phyloP scores from a whole-genome alignment of 2,113 vertebrate species.

The Prolemur simus region DNA sequence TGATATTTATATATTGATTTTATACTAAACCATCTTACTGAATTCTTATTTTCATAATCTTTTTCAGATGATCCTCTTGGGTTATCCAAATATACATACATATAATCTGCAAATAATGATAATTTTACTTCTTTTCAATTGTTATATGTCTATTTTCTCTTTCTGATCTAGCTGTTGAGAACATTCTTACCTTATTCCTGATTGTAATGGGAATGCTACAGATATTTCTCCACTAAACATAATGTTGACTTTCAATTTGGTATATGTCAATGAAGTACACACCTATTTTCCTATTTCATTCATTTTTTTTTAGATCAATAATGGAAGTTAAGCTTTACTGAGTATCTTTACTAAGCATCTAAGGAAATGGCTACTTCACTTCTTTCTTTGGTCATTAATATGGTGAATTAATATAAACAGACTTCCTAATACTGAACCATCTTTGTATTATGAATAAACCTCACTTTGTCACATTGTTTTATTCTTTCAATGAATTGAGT shows the following conservation, averaged over 20 bases:
- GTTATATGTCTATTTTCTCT: not conserved
- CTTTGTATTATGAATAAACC: not conserved
- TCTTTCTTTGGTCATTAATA: not conserved
- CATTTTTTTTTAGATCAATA: not conserved
- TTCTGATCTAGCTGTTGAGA: not conserved
- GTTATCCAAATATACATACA: not conserved
- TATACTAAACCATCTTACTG: not conserved
- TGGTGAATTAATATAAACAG: not conserved
- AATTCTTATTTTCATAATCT: not conserved
- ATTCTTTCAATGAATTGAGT: not conserved
- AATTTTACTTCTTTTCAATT: not conserved
- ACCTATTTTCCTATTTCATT: not conserved
- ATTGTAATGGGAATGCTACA: not conserved
- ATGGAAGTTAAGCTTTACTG: not conserved
- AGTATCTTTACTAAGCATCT: not conserved
- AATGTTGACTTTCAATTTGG: not conserved
- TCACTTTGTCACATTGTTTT: not conserved
- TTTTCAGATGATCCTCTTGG: conserved; percentile 8
- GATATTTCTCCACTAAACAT: conserved; percentile 6
- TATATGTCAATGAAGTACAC: not conserved
- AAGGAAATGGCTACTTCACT: not conserved
- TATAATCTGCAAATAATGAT: not conserved
- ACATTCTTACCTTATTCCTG: not conserved
- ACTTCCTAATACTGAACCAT: not conserved
- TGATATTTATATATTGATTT: conserved; percentile 1